Percentiles rank a stretch among this genome's conserved stretches.
Evolutionary conservation across 1,140 invertebrate genomes (phyloP).

Genomic region (Campoletis sonorensis): DNA sequence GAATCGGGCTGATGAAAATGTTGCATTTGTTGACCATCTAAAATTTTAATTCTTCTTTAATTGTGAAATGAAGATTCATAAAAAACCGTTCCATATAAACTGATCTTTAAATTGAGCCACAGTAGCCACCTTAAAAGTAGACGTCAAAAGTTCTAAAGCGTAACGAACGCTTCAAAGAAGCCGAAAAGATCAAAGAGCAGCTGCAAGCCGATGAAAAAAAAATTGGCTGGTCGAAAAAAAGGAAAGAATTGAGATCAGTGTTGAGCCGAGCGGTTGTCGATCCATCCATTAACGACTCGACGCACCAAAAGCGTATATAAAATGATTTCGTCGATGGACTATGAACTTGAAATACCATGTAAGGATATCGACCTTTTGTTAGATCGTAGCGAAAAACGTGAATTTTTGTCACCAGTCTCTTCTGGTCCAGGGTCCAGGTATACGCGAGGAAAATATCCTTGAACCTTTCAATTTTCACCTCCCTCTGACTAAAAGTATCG

Average conservation of each 20-base stretch:
- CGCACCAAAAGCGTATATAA: not conserved
- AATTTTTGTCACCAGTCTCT: not conserved
- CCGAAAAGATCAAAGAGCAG: not conserved
- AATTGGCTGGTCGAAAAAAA: no score
- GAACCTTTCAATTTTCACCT: constrained; percentile 18
- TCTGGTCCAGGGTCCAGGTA: constrained; percentile 1
- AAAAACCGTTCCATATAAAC: no score
- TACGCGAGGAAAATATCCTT: not conserved
- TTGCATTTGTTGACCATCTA: no score
- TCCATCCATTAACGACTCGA: constrained; percentile 20
- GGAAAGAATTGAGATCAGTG: not conserved
- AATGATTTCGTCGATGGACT: not conserved
- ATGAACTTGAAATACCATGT: not conserved
- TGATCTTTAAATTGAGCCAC: no score
- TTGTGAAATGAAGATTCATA: no score
- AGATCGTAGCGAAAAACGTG: not conserved
- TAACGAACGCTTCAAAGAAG: no score
- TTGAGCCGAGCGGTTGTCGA: not conserved
- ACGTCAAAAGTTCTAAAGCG: not conserved
- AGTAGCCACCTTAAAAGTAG: no score
- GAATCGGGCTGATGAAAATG: no score
- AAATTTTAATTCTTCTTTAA: no score
- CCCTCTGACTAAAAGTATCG: constrained; percentile 5
- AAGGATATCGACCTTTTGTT: not conserved
- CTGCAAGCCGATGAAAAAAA: not conserved